Evolutionary conservation across 2,888 invertebrate genomes (phyloP), one percentile per base, ranked within the genome.

Genomic region (Machimus atricapillus): DNA sequence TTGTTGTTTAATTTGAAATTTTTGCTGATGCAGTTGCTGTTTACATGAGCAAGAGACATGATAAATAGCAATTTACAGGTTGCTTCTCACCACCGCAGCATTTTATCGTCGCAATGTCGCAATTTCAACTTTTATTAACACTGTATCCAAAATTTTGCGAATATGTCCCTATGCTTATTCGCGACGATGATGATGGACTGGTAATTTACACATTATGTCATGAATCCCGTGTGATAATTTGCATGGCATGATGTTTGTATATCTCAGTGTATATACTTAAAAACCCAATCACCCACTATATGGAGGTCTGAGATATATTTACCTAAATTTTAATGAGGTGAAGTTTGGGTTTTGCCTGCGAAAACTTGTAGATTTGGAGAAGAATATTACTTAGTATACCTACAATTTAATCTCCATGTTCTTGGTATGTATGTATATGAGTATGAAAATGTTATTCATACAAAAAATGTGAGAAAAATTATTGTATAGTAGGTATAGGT

Each of bases 1-100:
- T 83, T 66, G 58, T 58, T 83, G 58, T 37, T 83, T 37, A 83
- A 83, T n/a, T 83, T 37, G 6, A 37, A 58, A 58, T 83, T 83
- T 83, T 83, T 66, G 40, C 66, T 83, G 66, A 9, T 66, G 27
- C 12, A 34, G 58, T 37, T 46, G 34, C 14, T 83, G 14, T 83
- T 83, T 83, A 52, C 79, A 79, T 79, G 27, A 16, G 31, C 19
- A 19, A n/a, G 19, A 12, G 37, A 43, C 23, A 43, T 78, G 78
- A 37, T 78, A 78, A 40, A 23, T 78, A 78, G 23, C 78, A 43
- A 23, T 43, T 78, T 78, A 43, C 37, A 43, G 78, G 40, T 79
- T 31, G 27, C 6, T 34, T 46, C 52, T 46, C 46, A 79, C 8
- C 7, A 23, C 5, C 27, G 23, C 43, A 43, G 78, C 12, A 6